Conservation (phyloP, 2,113 vertebrate genomes). For the Manacus vitellinus region DNA sequence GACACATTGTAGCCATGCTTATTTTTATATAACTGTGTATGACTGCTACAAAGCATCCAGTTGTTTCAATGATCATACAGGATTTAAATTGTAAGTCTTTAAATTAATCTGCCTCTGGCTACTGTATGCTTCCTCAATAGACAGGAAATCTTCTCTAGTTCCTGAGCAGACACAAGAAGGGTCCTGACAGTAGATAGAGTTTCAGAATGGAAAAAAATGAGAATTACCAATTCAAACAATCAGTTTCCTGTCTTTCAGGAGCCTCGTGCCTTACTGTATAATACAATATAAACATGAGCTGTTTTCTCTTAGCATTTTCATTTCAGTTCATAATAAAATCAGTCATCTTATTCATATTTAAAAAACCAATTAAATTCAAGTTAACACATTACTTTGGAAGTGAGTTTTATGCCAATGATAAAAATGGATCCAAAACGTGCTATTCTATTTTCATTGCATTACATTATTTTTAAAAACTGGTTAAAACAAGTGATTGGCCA, state of each 20-base stretch:
- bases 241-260: conserved; percentile 11
- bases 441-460: background rate
- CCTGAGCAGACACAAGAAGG: background rate
- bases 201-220: background rate
- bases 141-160: background rate
- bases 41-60: background rate
- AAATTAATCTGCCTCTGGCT: background rate
- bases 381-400: background rate
- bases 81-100: background rate
- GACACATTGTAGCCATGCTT: background rate
- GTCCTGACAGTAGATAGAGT: background rate
- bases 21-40: background rate
- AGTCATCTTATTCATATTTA: background rate
- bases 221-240: conserved; percentile 15
- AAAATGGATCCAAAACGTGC: background rate
- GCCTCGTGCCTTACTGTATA: background rate
- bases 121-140: background rate
- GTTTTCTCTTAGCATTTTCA: background rate
- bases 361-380: background rate
- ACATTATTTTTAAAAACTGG: background rate
- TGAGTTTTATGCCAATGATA: background rate
- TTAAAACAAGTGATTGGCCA: background rate
- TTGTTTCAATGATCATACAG: background rate
- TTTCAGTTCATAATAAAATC: background rate
- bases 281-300: background rate